These are phyloP conservation scores for Colistium nudipinnis DNA, from an alignment of 2,113 vertebrate species.

Conservation along the genomic window DNA sequence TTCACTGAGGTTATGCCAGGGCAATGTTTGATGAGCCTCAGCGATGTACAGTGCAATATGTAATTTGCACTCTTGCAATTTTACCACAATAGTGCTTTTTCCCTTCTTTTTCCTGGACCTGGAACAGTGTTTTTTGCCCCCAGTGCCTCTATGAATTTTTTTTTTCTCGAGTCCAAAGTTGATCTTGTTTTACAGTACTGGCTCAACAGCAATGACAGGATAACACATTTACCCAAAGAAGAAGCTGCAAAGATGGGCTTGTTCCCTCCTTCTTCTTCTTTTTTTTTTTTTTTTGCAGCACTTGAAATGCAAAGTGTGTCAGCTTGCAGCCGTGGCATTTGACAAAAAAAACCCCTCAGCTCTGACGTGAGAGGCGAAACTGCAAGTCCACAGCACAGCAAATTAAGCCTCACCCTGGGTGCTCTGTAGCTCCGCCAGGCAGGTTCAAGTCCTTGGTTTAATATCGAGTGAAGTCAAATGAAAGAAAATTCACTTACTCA, in stretches of 20 bases:
- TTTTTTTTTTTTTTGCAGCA: not conserved
- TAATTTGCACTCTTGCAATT: slow-evolving; percentile 38
- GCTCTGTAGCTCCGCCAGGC: slow-evolving; percentile 43
- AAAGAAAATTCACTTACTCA: slow-evolving; percentile 68
- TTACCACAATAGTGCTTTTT: slow-evolving; percentile 32
- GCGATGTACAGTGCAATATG: slow-evolving; percentile 47
- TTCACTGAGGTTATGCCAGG: slow-evolving; percentile 19
- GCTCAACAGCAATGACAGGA: slow-evolving; percentile 54
- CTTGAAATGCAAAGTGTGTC: slow-evolving; percentile 47
- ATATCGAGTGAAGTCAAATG: slow-evolving; percentile 61
- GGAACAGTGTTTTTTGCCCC: slow-evolving; percentile 38
- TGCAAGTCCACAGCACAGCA: slow-evolving; percentile 41
- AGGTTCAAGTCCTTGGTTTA: slow-evolving; percentile 51
- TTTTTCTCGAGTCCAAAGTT: slow-evolving; percentile 27
- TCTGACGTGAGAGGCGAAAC: slow-evolving; percentile 38
- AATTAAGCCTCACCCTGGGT: slow-evolving; percentile 47
- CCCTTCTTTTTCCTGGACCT: slow-evolving; percentile 49
- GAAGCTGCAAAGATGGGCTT: slow-evolving; percentile 9
- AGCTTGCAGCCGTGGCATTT: slow-evolving; percentile 47
- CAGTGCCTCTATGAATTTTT: slow-evolving; percentile 64
- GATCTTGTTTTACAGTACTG: slow-evolving; percentile 36
- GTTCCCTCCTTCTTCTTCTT: not conserved
- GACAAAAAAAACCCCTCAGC: slow-evolving; percentile 49
- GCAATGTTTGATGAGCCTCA: slow-evolving; percentile 26
- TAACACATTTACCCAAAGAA: slow-evolving; percentile 60